These are phyloP conservation scores for Felis chaus DNA, from an alignment of 2,113 vertebrate genomes.

Conservation along the genomic window DNA sequence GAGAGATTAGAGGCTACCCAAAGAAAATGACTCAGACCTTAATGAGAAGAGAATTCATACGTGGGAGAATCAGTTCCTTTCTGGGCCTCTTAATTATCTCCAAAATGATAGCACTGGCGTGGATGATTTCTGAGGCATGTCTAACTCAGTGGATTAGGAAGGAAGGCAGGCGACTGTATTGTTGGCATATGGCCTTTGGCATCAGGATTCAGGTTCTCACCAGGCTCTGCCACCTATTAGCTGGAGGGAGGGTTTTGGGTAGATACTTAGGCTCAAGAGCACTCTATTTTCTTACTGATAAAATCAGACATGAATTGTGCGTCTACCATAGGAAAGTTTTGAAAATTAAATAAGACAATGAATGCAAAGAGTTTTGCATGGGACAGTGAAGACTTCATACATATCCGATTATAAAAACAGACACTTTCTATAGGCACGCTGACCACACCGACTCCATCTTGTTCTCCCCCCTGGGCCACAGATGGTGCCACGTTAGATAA, in stretches of 20 bases:
- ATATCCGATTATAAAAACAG: neutral
- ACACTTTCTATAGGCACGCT: neutral
- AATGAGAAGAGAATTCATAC: neutral
- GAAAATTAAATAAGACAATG: neutral
- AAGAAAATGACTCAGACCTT: neutral
- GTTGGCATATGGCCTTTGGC: accelerated
- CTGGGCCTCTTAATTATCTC: neutral
- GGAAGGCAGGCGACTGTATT: neutral
- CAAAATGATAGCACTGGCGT: neutral
- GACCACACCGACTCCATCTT: neutral
- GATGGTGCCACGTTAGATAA: neutral
- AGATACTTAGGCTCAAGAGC: neutral
- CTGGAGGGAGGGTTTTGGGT: neutral
- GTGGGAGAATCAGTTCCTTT: neutral
- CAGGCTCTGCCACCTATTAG: neutral
- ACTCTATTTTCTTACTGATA: neutral
- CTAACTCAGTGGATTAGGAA: neutral
- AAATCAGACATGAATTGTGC: neutral
- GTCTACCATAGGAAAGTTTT: neutral
- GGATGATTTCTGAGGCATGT: neutral
- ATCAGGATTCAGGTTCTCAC: neutral
- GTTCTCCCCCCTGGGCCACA: neutral
- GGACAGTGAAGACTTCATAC: neutral
- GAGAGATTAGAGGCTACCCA: neutral
- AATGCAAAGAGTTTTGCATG: neutral